Conservation (phyloP, 2,797 vertebrate genomes). For the Poecilia velifera region DNA sequence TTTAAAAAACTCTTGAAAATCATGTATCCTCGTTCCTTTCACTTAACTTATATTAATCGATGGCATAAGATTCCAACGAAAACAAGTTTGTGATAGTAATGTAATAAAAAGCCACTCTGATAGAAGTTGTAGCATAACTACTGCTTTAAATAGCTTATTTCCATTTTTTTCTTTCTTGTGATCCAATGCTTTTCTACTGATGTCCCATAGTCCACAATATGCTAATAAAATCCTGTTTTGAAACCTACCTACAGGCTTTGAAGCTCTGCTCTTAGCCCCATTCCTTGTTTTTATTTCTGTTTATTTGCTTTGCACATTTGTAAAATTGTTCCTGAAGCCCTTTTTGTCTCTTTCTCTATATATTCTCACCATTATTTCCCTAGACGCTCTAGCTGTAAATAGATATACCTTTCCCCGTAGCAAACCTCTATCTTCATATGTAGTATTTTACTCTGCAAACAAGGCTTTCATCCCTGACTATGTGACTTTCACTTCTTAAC, state of each 20-base stretch:
- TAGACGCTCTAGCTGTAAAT: slow-evolving; percentile 73
- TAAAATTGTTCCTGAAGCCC: slow-evolving; percentile 69
- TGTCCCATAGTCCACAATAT: slow-evolving; percentile 65
- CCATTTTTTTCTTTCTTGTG: not conserved
- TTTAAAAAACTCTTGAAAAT: not conserved
- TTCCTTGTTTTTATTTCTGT: slow-evolving; percentile 59
- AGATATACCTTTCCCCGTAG: slow-evolving; percentile 78
- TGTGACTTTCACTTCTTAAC: slow-evolving; percentile 32
- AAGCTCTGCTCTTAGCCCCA: slow-evolving; percentile 37
- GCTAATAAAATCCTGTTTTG: slow-evolving; percentile 62
- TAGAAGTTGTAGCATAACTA: not conserved
- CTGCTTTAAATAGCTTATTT: slow-evolving; percentile 40
- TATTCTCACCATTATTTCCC: slow-evolving; percentile 60
- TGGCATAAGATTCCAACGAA: not conserved
- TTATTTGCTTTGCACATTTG: slow-evolving; percentile 65
- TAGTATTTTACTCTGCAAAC: slow-evolving; percentile 36
- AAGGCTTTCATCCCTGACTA: slow-evolving; percentile 58
- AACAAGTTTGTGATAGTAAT: not conserved
- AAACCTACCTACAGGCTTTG: slow-evolving; percentile 65
- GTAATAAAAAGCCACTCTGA: not conserved
- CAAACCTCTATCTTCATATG: slow-evolving; percentile 63
- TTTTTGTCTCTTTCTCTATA: slow-evolving; percentile 28
- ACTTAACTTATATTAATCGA: not conserved
- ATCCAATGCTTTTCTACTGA: slow-evolving; percentile 30
- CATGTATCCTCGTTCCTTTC: not conserved